phyloP scores from a whole-genome alignment of 1,140 invertebrate genomes.

The Halesus radiatus region DNA sequence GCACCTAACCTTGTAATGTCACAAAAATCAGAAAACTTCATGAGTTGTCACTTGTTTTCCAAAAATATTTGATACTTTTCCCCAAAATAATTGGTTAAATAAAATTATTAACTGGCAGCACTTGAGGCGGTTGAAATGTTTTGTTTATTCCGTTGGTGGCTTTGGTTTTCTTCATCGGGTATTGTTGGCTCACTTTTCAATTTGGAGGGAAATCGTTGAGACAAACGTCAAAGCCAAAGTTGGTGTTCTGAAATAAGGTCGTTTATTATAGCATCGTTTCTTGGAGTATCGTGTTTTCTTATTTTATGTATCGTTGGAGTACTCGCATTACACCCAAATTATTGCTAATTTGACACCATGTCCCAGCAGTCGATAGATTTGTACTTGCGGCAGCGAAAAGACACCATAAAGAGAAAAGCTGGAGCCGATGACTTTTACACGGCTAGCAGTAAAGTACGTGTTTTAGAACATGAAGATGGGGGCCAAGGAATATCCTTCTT shows the following conservation, averaged over 20 bases:
- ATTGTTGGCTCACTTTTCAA: constrained; percentile 3
- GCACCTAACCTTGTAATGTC: too few relatives aligned
- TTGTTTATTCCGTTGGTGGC: too few relatives aligned
- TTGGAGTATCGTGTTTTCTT: not conserved
- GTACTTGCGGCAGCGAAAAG: constrained; percentile 77
- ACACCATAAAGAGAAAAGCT: constrained; percentile 67
- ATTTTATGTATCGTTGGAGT: not conserved
- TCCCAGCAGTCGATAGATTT: constrained; percentile 79
- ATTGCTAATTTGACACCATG: constrained; percentile 64
- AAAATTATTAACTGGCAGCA: too few relatives aligned
- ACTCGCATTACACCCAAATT: not conserved
- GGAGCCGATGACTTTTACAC: constrained; percentile 75
- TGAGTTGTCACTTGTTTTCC: too few relatives aligned
- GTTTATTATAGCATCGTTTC: not conserved
- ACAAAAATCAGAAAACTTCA: too few relatives aligned
- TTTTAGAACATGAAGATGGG: constrained; percentile 62
- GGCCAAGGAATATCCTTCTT: not conserved
- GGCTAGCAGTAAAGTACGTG: constrained; percentile 74
- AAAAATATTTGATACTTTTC: too few relatives aligned
- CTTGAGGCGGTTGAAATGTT: too few relatives aligned
- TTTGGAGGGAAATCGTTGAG: constrained; percentile 26
- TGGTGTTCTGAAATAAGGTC: too few relatives aligned
- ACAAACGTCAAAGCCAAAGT: not conserved
- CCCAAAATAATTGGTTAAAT: too few relatives aligned
- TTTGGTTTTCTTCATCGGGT: not conserved